Percentiles rank a stretch among this genome's conserved stretches.
Evolutionary conservation across 2,888 invertebrate genomes (phyloP).

Genomic region (Perizoma flavofasciatum): DNA sequence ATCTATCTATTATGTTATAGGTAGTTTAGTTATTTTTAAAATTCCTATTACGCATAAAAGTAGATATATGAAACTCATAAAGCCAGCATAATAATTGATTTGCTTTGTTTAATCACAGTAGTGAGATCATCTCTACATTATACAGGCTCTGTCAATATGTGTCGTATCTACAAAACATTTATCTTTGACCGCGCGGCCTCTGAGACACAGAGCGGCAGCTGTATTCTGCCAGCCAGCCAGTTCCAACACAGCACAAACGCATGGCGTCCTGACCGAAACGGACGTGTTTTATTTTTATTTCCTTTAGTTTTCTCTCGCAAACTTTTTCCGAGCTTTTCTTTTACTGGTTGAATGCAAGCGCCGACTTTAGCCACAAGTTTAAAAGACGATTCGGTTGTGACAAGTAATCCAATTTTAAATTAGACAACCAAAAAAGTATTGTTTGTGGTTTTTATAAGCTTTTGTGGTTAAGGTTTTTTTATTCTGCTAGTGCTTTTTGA

Average conservation of each 20-base stretch:
- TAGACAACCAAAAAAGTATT: slow-evolving; percentile 2
- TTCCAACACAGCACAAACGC: slow-evolving; percentile 28
- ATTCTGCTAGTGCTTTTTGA: slow-evolving; percentile 14
- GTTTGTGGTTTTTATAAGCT: slow-evolving; percentile 2
- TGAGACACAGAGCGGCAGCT: slow-evolving; percentile 11
- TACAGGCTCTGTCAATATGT: slow-evolving; percentile 14
- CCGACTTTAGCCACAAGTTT: neutral
- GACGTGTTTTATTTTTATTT: slow-evolving; percentile 35
- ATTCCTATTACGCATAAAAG: too few species aligned
- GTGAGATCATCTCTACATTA: slow-evolving; percentile 17
- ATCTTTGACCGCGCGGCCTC: slow-evolving; percentile 30
- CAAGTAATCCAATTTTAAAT: slow-evolving; percentile 24
- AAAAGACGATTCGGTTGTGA: slow-evolving; percentile 26
- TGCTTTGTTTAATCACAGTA: slow-evolving; percentile 16
- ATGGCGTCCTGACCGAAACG: slow-evolving; percentile 27
- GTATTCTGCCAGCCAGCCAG: slow-evolving; percentile 1
- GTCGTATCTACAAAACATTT: slow-evolving; percentile 26
- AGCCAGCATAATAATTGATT: neutral
- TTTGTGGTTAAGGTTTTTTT: slow-evolving; percentile 18
- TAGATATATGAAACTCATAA: neutral
- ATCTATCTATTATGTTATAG: too few species aligned
- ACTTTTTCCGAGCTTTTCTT: slow-evolving; percentile 37
- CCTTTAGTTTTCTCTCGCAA: slow-evolving; percentile 35
- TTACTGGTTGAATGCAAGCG: slow-evolving; percentile 14
- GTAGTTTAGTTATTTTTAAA: too few species aligned